These are phyloP conservation scores for Poeciliopsis turrubarensis DNA, from an alignment of 2,113 vertebrate species.

Conservation along the genomic window DNA sequence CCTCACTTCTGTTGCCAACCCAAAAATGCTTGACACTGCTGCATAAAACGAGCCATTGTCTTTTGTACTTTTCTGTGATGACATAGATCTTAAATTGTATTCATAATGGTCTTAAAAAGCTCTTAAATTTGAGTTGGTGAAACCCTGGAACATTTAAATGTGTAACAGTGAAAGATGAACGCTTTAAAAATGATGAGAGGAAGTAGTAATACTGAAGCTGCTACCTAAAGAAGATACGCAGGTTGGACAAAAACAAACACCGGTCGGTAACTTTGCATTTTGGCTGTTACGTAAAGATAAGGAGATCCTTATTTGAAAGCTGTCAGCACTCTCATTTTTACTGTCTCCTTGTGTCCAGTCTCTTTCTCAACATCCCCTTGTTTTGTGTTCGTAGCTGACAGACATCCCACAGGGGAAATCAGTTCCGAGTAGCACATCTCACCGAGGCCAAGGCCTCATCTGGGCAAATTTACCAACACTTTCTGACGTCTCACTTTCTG, in stretches of 20 bases:
- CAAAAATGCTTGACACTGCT: too few species aligned
- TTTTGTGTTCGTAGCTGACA: conserved; percentile 4
- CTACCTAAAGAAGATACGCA: background rate
- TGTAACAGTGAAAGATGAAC: background rate
- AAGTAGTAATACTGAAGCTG: background rate
- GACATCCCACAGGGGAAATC: conserved; percentile 43
- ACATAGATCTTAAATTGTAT: too few species aligned
- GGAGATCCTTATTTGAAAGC: background rate
- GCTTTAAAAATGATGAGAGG: background rate
- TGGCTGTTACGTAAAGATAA: background rate
- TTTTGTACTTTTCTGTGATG: too few species aligned
- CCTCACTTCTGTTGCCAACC: too few species aligned
- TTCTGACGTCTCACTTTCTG: background rate
- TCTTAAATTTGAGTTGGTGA: too few species aligned
- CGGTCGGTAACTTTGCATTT: too few species aligned
- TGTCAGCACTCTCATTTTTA: background rate
- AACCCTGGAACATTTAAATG: too few species aligned
- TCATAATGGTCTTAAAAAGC: too few species aligned
- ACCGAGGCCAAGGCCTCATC: conserved; percentile 1
- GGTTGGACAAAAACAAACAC: background rate
- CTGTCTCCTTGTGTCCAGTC: background rate
- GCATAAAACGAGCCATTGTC: too few species aligned
- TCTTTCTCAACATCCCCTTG: conserved; percentile 7
- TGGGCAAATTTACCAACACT: background rate
- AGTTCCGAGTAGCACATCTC: conserved; percentile 4